Percentiles rank a stretch among this genome's conserved stretches.
Conservation (phyloP, 2,797 vertebrate species). For the Somateria mollissima region DNA sequence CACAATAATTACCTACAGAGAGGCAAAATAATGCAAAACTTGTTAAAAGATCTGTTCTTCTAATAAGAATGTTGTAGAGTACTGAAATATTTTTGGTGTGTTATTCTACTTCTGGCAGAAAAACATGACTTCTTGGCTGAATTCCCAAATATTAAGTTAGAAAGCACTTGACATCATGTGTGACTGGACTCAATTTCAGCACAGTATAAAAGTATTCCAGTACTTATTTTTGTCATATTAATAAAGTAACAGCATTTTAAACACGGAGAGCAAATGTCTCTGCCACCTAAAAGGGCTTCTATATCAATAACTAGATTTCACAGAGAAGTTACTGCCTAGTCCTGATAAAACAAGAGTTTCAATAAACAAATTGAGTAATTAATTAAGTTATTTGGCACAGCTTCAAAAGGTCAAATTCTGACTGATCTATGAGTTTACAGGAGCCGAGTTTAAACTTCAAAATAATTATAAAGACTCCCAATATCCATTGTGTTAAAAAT, state of each 20-base stretch:
- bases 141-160: constrained; percentile 20
- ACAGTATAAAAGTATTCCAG: not conserved
- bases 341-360: not conserved
- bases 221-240: constrained; percentile 3
- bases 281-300: not conserved
- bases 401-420: not conserved
- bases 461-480: not conserved
- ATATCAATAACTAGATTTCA: not conserved
- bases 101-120: constrained; percentile 51
- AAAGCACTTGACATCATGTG: constrained; percentile 39
- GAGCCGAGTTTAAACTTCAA: not conserved
- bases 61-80: constrained; percentile 47
- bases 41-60: constrained; percentile 53
- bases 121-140: constrained; percentile 45
- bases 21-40: constrained; percentile 45
- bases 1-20: constrained; percentile 50
- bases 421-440: not conserved
- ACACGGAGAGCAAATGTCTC: not conserved
- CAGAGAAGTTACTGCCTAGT: not conserved
- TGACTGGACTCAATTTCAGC: constrained; percentile 5
- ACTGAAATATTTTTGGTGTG: constrained; percentile 59
- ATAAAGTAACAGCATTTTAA: not conserved
- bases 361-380: not conserved
- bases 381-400: not conserved
- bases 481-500: not conserved